Evolutionary conservation across 2,797 vertebrate genomes (phyloP).

Genomic region (Chrysocyon brachyurus): DNA sequence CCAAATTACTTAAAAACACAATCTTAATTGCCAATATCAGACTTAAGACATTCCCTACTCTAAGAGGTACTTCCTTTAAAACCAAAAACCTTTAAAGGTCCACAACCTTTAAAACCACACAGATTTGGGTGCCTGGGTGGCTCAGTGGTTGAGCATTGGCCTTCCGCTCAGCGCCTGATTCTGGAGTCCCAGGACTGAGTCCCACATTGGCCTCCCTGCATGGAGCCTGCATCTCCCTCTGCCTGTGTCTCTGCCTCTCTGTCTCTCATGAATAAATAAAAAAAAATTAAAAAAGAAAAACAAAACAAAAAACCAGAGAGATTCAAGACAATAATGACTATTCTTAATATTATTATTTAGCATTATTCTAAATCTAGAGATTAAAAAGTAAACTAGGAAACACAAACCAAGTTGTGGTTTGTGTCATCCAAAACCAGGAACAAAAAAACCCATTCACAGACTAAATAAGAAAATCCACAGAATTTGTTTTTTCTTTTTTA

Average conservation of each 20-base stretch:
- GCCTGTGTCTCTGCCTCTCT: too few species aligned
- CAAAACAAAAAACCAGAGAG: neutral
- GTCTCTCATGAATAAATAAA: too few species aligned
- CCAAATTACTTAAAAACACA: neutral
- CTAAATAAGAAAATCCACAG: neutral
- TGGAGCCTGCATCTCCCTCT: too few species aligned
- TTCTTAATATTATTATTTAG: neutral
- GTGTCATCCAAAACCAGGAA: neutral
- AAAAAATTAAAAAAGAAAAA: too few species aligned
- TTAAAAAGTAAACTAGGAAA: slow-evolving; percentile 2
- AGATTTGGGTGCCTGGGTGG: neutral
- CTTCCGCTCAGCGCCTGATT: too few species aligned
- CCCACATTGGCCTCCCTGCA: too few species aligned
- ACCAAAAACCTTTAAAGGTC: neutral
- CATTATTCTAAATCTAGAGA: slow-evolving; percentile 20
- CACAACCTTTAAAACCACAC: neutral
- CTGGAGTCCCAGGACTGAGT: too few species aligned
- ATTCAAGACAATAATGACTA: neutral
- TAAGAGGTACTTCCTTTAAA: neutral
- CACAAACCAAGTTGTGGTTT: neutral
- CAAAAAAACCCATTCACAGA: neutral
- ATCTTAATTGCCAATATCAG: neutral
- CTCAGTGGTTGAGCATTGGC: too few species aligned
- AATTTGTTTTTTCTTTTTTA: neutral
- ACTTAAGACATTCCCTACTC: neutral